phyloP scores from a whole-genome alignment of 2,797 vertebrate genomes.

The Acanthurus lineatus region DNA sequence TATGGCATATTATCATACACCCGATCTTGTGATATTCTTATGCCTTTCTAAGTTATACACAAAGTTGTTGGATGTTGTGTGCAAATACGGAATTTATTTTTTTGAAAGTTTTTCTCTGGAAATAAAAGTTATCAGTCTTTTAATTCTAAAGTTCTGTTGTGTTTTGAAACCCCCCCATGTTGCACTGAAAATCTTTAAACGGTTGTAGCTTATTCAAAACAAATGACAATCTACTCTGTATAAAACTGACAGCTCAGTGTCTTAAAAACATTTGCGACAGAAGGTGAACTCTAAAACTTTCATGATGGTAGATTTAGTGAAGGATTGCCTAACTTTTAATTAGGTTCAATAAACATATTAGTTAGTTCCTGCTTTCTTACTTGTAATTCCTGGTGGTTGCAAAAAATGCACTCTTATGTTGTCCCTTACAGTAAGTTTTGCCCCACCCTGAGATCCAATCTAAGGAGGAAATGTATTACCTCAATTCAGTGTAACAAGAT shows the following conservation, averaged over 20 bases:
- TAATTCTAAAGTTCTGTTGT: neutral
- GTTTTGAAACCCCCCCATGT: slow-evolving; percentile 5
- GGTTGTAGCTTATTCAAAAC: neutral
- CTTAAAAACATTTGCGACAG: neutral
- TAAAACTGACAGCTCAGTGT: neutral
- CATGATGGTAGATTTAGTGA: neutral
- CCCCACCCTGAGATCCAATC: neutral
- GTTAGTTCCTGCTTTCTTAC: neutral
- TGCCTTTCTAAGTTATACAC: slow-evolving; percentile 43
- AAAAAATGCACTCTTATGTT: neutral
- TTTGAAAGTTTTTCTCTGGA: slow-evolving; percentile 2
- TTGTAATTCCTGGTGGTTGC: neutral
- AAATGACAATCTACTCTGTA: neutral
- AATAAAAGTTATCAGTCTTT: slow-evolving; percentile 41
- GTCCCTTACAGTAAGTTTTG: neutral
- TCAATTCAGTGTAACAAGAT: neutral
- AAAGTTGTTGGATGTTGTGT: slow-evolving; percentile 25
- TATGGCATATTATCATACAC: neutral
- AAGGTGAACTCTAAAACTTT: neutral
- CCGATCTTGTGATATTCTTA: slow-evolving; percentile 4
- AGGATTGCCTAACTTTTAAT: too few species aligned
- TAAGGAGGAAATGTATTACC: neutral
- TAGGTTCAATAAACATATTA: too few species aligned
- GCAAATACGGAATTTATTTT: slow-evolving; percentile 7
- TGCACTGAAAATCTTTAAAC: neutral